Percentiles rank a stretch among this genome's conserved stretches.
These are phyloP conservation scores for Cryptomyrus ogoouensis DNA, from an alignment of 2,113 vertebrate species.

Conservation along the genomic window DNA sequence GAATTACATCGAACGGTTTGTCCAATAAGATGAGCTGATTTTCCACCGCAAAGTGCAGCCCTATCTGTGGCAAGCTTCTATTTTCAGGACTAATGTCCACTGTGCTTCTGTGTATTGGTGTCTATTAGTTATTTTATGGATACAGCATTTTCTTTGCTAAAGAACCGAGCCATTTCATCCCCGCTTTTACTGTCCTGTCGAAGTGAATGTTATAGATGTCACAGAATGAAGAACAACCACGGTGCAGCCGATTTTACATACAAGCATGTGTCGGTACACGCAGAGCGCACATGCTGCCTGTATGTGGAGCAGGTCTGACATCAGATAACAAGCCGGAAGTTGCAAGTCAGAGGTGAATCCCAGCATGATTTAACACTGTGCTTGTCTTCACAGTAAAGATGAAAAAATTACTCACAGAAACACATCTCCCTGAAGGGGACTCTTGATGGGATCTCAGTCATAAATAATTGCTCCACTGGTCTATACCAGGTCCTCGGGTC, in stretches of 20 bases:
- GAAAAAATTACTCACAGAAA: neutral
- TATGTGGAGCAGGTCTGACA: conserved; percentile 3
- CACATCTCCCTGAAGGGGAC: conserved; percentile 45
- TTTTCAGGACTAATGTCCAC: conserved; percentile 12
- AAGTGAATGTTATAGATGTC: neutral
- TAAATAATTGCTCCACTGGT: conserved; percentile 62
- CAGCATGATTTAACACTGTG: neutral
- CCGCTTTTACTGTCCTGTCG: neutral
- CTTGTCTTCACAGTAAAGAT: neutral
- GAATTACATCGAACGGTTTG: neutral
- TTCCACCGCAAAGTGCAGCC: neutral
- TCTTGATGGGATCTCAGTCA: conserved; percentile 54
- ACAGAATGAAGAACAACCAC: neutral
- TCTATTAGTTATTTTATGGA: conserved; percentile 11
- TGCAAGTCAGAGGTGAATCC: conserved; percentile 4
- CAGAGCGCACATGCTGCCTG: neutral
- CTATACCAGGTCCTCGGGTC: conserved; percentile 45
- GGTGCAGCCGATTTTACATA: neutral
- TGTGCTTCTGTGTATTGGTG: neutral
- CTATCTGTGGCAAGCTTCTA: neutral
- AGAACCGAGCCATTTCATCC: neutral
- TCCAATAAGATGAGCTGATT: neutral
- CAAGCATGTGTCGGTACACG: neutral
- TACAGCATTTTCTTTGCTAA: neutral
- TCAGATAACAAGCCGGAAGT: neutral